These are phyloP conservation scores for Pseudochaenichthys georgianus DNA, from an alignment of 2,797 vertebrate genomes.

Conservation along the genomic window DNA sequence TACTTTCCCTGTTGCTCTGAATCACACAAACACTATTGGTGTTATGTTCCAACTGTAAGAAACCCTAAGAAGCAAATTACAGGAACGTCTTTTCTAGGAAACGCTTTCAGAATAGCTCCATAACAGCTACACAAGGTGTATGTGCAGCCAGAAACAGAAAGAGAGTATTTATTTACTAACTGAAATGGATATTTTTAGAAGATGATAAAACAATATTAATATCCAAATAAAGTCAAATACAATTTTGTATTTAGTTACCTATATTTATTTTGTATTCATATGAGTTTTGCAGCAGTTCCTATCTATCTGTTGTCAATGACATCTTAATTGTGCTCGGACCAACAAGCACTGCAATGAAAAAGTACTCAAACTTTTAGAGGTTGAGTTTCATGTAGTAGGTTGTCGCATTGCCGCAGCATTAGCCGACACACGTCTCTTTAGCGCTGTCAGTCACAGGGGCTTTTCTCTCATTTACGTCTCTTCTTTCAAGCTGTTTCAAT, in stretches of 20 bases:
- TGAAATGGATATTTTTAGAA: constrained; percentile 31
- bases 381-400: constrained; percentile 26
- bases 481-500: constrained; percentile 43
- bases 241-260: no score
- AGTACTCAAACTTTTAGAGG: constrained; percentile 20
- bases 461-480: constrained; percentile 59
- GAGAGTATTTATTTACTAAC: constrained; percentile 48
- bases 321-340: constrained; percentile 5
- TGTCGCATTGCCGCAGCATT: constrained; percentile 55
- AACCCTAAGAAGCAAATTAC: constrained; percentile 1
- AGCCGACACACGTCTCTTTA: constrained; percentile 39
- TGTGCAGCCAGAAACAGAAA: constrained; percentile 47
- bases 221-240: background rate
- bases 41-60: constrained; percentile 33
- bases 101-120: constrained; percentile 31
- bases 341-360: constrained; percentile 11
- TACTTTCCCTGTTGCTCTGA: constrained; percentile 43
- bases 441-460: constrained; percentile 37
- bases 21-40: constrained; percentile 32
- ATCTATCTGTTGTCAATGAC: background rate
- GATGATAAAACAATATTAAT: constrained; percentile 13
- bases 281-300: background rate
- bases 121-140: constrained; percentile 37
- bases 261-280: background rate
- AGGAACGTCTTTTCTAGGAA: constrained; percentile 55